Percentiles rank a stretch among this genome's conserved stretches.
These are phyloP conservation scores for Mobula hypostoma DNA, from an alignment of 2,113 vertebrate genomes.

Conservation along the genomic window DNA sequence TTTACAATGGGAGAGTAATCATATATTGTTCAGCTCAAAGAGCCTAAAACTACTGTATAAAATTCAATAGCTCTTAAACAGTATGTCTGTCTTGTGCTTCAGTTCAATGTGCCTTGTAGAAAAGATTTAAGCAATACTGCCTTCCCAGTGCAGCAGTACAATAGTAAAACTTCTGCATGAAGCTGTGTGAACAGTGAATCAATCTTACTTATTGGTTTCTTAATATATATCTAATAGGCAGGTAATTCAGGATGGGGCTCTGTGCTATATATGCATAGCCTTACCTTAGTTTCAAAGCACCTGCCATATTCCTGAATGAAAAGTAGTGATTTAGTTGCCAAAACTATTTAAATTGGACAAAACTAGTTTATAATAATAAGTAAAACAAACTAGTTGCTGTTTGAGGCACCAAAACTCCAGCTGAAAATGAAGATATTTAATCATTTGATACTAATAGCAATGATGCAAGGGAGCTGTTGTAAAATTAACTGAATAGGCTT, in stretches of 20 bases:
- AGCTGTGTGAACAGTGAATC: background rate
- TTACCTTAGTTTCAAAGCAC: background rate
- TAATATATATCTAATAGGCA: background rate
- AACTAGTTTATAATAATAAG: background rate
- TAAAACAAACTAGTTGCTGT: no score
- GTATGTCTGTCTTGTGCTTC: background rate
- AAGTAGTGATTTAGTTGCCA: background rate
- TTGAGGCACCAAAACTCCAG: no score
- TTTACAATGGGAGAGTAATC: background rate
- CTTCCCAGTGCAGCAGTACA: background rate
- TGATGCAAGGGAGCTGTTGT: background rate
- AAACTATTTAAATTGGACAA: background rate
- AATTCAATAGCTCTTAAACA: background rate
- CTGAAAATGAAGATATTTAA: no score
- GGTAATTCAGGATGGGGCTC: background rate
- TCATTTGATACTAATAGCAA: background rate
- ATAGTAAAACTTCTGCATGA: background rate
- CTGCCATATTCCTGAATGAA: background rate
- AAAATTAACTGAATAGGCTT: background rate
- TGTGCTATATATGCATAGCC: background rate
- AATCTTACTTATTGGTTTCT: background rate
- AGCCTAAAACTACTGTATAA: background rate
- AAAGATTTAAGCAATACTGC: background rate
- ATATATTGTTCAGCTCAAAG: background rate
- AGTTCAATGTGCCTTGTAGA: background rate